Evolutionary conservation across 1,140 invertebrate species (phyloP).

Genomic region (Microplitis mediator): DNA sequence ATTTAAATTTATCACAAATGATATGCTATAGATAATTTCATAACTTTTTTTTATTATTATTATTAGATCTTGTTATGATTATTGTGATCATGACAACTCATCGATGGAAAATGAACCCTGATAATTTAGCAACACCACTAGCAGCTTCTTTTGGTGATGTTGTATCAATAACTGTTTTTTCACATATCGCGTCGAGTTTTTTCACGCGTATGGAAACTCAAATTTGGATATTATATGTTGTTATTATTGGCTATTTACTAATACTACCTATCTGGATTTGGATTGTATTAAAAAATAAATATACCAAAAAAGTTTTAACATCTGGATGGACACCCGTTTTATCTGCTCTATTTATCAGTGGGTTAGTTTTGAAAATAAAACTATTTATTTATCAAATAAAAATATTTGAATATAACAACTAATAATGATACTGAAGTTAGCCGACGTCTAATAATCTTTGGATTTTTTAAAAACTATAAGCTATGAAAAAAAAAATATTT

Average conservation of each 20-base stretch:
- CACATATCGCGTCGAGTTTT: constrained; percentile 75
- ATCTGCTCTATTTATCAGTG: constrained; percentile 84
- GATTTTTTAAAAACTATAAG: no score
- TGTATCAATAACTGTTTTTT: constrained; percentile 82
- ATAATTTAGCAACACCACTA: constrained; percentile 95
- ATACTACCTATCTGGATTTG: constrained; percentile 81
- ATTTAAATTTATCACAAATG: no score
- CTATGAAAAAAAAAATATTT: no score
- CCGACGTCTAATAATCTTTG: no score
- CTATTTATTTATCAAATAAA: constrained; percentile 7
- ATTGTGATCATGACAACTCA: constrained; percentile 80
- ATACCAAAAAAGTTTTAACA: constrained; percentile 78
- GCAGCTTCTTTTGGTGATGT: constrained; percentile 95
- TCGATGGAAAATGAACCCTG: constrained; percentile 87
- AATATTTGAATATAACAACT: constrained; percentile 59
- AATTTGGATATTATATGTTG: constrained; percentile 69
- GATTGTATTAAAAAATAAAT: constrained; percentile 78
- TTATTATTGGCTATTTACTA: constrained; percentile 70
- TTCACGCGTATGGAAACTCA: constrained; percentile 68
- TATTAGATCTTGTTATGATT: constrained; percentile 86
- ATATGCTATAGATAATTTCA: background rate
- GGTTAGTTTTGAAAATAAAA: constrained; percentile 62
- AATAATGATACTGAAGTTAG: no score
- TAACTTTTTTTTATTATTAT: constrained; percentile 27
- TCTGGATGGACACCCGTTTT: constrained; percentile 87